Conservation (phyloP, 2,797 vertebrate genomes). For the Falco concolor region DNA sequence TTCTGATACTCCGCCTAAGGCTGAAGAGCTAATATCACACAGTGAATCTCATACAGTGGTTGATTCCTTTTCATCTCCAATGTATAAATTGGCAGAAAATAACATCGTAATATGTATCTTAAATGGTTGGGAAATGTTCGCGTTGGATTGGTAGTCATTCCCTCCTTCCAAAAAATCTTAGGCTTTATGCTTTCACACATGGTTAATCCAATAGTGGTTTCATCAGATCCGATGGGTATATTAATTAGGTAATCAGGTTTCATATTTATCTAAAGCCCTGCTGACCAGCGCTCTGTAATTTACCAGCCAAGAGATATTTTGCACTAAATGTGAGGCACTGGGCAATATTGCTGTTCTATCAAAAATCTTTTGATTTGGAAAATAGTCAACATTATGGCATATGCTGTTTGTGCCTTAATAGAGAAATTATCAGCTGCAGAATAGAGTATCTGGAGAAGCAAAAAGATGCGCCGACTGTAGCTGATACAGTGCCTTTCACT, state of each 20-base stretch:
- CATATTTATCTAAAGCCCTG: neutral
- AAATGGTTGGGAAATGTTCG: neutral
- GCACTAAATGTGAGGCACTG: neutral
- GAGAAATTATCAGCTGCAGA: neutral
- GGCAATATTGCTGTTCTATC: neutral
- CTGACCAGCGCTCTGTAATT: neutral
- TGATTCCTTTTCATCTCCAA: neutral
- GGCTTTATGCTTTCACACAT: neutral
- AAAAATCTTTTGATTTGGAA: neutral
- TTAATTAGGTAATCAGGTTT: neutral
- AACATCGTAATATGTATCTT: neutral
- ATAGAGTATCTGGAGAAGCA: neutral
- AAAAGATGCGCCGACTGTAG: neutral
- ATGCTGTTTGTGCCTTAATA: neutral
- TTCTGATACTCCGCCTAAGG: neutral
- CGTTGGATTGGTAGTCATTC: neutral
- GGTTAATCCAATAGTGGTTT: neutral
- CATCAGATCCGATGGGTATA: neutral
- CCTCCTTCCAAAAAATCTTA: neutral
- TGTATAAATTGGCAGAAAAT: neutral
- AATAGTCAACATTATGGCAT: neutral
- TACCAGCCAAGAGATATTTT: neutral
- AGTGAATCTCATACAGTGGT: neutral
- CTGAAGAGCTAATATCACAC: neutral
- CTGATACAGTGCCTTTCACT: neutral